Base-by-base conservation (phyloP, 2,888 invertebrate species). In the Tuberolachnus salignus region DNA sequence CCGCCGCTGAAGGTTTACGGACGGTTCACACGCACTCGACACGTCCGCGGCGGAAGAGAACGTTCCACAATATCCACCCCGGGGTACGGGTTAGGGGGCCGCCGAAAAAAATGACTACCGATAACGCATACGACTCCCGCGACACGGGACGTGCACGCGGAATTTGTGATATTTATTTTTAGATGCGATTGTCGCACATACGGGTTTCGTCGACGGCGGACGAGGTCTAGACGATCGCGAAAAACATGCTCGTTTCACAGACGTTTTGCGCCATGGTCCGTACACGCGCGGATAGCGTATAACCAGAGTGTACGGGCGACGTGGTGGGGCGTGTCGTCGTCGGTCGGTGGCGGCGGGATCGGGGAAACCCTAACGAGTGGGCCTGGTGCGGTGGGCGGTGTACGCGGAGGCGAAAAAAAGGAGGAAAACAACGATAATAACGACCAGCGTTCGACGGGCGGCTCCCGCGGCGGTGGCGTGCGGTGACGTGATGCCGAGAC, bases 181-280 rank as follows among this genome's bases (percentile, higher is more conserved):
- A 19, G 34, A n/a, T 11, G n/a, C 13, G 8, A 26, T 46, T 23
- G 66, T 21, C 49, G 19, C 23, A 0, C 16, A 59, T 2, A 19
- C 49, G 14, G 44, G 14, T 3, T 10, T 4, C 46, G 66, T 23
- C 67, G 44, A n/a, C 23, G 44, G 19, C 26, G 34, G 61, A 51
- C 61, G 61, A n/a, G 34, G 75, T 78, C 75, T 78, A 69, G 75
- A 78, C 75, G 57, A 67, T 42, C 67, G 57, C 21, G 75, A 42
- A 57, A 78, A 67, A 67, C 75, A 69, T n/a, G 67, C 67, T 69
- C 67, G 75, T 57, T 34, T 46, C 16, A 8, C 44, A 10, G 11
- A 23, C 16, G 51, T 46, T 42, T 59, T 34, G 59, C 59, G 57
- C 70, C 57, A 46, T 59, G 21, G 57, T 42, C 8, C 51, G 44